phyloP scores from a whole-genome alignment of 1,140 invertebrate genomes.

The Heliconius hermathena region DNA sequence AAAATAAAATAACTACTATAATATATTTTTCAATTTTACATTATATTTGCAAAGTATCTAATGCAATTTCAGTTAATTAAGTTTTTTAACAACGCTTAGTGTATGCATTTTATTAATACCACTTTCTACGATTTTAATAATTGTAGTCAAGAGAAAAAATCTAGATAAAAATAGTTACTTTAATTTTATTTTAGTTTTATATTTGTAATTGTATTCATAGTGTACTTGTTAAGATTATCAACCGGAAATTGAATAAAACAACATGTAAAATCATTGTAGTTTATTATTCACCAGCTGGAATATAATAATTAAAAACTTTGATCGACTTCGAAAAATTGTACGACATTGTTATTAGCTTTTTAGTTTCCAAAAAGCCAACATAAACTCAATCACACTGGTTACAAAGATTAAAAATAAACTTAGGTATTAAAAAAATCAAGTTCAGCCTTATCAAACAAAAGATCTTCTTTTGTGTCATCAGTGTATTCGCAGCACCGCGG shows the following conservation, averaged over 20 bases:
- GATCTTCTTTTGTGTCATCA: slow-evolving; percentile 75
- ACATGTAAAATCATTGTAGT: slow-evolving; percentile 67
- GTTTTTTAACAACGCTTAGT: too few species aligned
- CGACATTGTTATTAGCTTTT: slow-evolving; percentile 62
- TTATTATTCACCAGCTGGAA: slow-evolving; percentile 77
- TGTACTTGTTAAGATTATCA: background rate
- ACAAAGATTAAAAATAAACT: slow-evolving; percentile 76
- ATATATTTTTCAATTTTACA: too few species aligned
- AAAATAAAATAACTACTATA: too few species aligned
- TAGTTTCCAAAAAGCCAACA: slow-evolving; percentile 64
- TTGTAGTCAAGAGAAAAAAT: background rate
- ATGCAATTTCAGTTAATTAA: too few species aligned
- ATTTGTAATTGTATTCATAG: background rate
- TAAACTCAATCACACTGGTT: slow-evolving; percentile 69
- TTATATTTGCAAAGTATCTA: too few species aligned
- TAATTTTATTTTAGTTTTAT: too few species aligned
- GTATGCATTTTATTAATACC: too few species aligned
- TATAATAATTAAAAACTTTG: slow-evolving; percentile 76
- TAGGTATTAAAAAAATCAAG: slow-evolving; percentile 73
- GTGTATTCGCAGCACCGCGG: slow-evolving; percentile 62
- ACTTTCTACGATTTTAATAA: background rate
- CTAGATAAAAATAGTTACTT: too few species aligned
- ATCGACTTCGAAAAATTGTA: slow-evolving; percentile 77
- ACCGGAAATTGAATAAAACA: slow-evolving; percentile 35
- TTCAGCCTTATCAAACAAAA: slow-evolving; percentile 81